These are phyloP conservation scores for Drosophila borealis DNA, from an alignment of 2,888 invertebrate species.

Conservation along the genomic window DNA sequence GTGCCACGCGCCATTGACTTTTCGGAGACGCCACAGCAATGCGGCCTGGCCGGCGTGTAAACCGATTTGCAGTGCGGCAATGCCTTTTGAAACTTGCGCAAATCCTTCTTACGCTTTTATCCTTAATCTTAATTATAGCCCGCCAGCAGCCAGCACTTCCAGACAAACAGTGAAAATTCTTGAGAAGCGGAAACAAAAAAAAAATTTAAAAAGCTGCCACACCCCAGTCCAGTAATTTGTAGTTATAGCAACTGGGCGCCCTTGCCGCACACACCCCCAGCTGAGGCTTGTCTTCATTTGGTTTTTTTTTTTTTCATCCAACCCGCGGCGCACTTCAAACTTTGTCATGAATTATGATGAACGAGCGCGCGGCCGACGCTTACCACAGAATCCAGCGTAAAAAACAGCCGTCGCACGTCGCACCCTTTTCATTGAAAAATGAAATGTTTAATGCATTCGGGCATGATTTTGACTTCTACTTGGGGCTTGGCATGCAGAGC, in stretches of 20 bases:
- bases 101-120: constrained; percentile 83
- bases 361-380: constrained; percentile 65
- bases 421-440: constrained; percentile 73
- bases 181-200: constrained; percentile 20
- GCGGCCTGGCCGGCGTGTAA: constrained; percentile 60
- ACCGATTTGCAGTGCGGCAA: constrained; percentile 66
- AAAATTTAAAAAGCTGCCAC: constrained; percentile 35
- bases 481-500: not conserved
- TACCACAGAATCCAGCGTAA: constrained; percentile 18
- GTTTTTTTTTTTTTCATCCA: constrained; percentile 29
- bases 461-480: constrained; percentile 18
- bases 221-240: constrained; percentile 71
- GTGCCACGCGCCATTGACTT: constrained; percentile 77
- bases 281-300: constrained; percentile 35
- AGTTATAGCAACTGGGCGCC: constrained; percentile 59
- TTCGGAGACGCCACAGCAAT: constrained; percentile 45
- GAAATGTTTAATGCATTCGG: constrained; percentile 35
- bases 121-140: constrained; percentile 84
- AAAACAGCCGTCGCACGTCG: constrained; percentile 45
- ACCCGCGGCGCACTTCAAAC: constrained; percentile 73
- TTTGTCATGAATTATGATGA: constrained; percentile 81
- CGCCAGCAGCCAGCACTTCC: constrained; percentile 53
- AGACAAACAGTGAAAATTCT: constrained; percentile 50
- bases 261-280: not conserved
- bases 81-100: constrained; percentile 64